Evolutionary conservation across 1,140 invertebrate genomes (phyloP), one percentile per base, ranked within the genome.

Genomic region (Drosophila santomea): DNA sequence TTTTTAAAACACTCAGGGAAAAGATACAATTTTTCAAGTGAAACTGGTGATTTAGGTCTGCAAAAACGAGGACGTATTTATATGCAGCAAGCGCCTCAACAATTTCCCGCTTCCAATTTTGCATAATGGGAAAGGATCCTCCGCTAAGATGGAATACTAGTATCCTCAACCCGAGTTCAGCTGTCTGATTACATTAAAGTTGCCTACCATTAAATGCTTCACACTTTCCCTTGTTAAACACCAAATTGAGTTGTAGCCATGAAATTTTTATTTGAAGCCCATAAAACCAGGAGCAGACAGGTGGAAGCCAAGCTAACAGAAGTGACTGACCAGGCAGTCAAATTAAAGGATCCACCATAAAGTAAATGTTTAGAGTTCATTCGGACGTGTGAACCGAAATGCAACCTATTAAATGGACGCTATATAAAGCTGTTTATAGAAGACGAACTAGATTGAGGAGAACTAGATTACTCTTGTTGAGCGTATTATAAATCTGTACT

Each of bases 171-270:
- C 55, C n/a, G 15, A 35, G 57, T 51, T 74, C 57, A 62, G 68
- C 62, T 68, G 32, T 38, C 20, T 67, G 64, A 68, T 68, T 68
- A 52, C 67, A 72, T 58, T 28, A 69, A 69, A 36, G 63, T 69
- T 56, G 67, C 74, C 38, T 38, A 56, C 43, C 54, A 44, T 71
- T 61, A 52, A 72, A 36, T 48, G 74, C 45, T 84, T 55, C 69
- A 61, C 77, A 73, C 48, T 68, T 67, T 58, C 38, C 56, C 35
- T 36, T 73, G 75, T 78, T 79, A 58, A 86, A 73, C 82, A 88
- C 47, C 61, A 63, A 57, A 78, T 78, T 56, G 75, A 74, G 43
- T 62, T 73, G 47, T 58, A 41, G 63, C 47, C 59, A 67, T 62
- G 45, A 75, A 75, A 73, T 68, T 80, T 84, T 85, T 84, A 84